Evolutionary conservation across 1,140 invertebrate genomes (phyloP).

Genomic region (Zaprionus lachaisei): DNA sequence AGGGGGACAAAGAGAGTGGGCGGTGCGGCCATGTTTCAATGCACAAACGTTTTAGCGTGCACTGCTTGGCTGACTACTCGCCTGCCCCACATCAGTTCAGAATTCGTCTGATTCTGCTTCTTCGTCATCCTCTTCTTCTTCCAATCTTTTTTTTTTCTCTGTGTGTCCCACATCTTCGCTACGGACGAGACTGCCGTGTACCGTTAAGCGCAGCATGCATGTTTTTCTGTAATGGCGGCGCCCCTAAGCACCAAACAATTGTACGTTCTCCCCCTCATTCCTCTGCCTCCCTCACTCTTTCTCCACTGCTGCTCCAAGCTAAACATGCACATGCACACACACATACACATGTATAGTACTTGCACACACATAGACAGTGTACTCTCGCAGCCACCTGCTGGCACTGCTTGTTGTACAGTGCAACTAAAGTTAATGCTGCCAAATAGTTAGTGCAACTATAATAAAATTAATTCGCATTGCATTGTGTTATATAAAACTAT

Average conservation of each 20-base stretch:
- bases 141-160: constrained; percentile 27
- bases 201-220: constrained; percentile 56
- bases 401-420: constrained; percentile 35
- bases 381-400: constrained; percentile 40
- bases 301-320: too few relatives aligned
- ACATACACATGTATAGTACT: background rate
- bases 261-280: background rate
- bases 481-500: background rate
- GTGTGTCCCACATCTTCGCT: constrained; percentile 48
- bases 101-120: constrained; percentile 2
- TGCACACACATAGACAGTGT: constrained; percentile 10
- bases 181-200: constrained; percentile 8
- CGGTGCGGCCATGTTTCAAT: constrained; percentile 39
- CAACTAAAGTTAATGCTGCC: constrained; percentile 9
- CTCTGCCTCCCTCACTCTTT: background rate
- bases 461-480: background rate
- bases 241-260: constrained; percentile 46
- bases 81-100: constrained; percentile 23
- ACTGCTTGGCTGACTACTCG: constrained; percentile 19
- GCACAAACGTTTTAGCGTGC: constrained; percentile 40
- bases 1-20: background rate
- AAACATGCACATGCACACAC: background rate
- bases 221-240: constrained; percentile 45
- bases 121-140: constrained; percentile 13
- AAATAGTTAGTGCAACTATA: background rate